Conservation (phyloP, 2,797 vertebrate genomes). For the Bucorvus abyssinicus region DNA sequence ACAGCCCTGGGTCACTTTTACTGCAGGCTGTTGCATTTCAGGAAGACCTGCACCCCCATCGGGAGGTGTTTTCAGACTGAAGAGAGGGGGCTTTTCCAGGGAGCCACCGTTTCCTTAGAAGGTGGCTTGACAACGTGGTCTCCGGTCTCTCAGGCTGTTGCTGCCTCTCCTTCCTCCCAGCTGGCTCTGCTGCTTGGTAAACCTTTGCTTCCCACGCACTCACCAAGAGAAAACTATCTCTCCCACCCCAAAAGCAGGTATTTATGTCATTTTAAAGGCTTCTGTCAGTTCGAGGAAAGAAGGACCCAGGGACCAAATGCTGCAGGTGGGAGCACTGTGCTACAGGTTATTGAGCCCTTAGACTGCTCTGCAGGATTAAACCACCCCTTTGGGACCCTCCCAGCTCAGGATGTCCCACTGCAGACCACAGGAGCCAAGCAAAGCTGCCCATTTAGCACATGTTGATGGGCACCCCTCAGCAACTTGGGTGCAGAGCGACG, state of each 20-base stretch:
- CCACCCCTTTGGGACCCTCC: background rate
- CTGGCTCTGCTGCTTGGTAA: background rate
- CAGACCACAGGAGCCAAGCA: rapidly evolving
- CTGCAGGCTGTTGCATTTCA: background rate
- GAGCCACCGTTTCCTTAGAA: background rate
- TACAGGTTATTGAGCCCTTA: background rate
- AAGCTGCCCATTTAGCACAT: rapidly evolving
- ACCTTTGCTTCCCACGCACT: background rate
- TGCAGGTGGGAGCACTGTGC: background rate
- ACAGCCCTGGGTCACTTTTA: background rate
- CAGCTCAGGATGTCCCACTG: background rate
- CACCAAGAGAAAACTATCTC: background rate
- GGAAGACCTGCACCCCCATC: background rate
- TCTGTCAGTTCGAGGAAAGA: background rate
- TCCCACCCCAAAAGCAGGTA: background rate
- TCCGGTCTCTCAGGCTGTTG: background rate
- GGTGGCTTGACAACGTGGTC: background rate
- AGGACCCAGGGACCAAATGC: background rate
- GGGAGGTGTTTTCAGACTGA: background rate
- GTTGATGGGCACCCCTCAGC: background rate
- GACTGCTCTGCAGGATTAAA: background rate
- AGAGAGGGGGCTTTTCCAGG: background rate
- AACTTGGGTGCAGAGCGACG: background rate
- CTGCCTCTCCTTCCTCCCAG: background rate
- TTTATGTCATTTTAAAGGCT: background rate